phyloP scores from a whole-genome alignment of 30 jellyfish, hydroid and myxozoan species.

The Clytia hemisphaerica region DNA sequence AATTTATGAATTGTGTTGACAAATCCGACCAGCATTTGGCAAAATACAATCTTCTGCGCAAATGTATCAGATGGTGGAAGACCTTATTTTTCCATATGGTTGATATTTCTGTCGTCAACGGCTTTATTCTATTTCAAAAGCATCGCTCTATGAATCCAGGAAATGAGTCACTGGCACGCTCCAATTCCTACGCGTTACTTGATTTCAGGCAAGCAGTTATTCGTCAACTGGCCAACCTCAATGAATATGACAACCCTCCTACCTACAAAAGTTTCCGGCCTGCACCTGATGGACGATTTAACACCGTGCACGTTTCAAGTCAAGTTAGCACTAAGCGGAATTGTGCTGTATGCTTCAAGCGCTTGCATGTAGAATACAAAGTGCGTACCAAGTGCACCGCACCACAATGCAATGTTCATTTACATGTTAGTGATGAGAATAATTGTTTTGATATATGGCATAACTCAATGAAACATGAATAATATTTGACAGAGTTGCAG shows the following conservation, averaged over 20 bases:
- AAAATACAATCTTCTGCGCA: slow-evolving; percentile 11
- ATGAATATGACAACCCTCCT: neutral
- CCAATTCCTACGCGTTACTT: neutral
- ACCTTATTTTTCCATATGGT: slow-evolving; percentile 22
- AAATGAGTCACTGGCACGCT: neutral
- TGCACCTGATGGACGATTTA: neutral
- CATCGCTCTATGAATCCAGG: slow-evolving; percentile 1
- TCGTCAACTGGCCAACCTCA: neutral
- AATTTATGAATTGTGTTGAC: slow-evolving; percentile 33
- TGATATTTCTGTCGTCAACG: slow-evolving; percentile 20
- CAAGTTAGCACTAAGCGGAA: neutral
- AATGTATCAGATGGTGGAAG: slow-evolving; percentile 18
- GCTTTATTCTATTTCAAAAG: slow-evolving; percentile 14
- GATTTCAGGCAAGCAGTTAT: neutral
- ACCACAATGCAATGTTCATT: neutral
- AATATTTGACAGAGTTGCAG: too few relatives aligned
- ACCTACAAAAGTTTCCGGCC: neutral
- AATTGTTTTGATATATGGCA: neutral
- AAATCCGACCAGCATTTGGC: slow-evolving; percentile 28
- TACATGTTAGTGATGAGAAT: neutral
- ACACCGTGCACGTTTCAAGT: neutral
- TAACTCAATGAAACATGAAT: too few relatives aligned
- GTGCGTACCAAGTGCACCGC: neutral
- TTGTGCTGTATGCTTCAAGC: neutral
- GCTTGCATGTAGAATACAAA: neutral